phyloP scores from a whole-genome alignment of 2,113 vertebrate genomes.

The Calidris pygmaea region DNA sequence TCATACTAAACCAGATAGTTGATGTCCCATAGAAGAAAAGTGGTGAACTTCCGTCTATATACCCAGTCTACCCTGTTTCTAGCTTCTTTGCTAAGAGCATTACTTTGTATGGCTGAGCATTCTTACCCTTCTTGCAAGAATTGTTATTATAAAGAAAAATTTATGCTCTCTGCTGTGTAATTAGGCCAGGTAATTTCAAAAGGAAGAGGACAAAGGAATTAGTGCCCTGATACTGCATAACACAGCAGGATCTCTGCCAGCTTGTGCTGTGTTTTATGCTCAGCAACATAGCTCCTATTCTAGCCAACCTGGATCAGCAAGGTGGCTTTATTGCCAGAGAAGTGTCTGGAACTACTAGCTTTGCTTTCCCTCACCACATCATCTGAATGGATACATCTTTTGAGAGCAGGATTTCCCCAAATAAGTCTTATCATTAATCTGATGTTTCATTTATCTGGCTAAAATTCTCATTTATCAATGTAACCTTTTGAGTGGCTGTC shows the following conservation, averaged over 20 bases:
- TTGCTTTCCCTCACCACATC: neutral
- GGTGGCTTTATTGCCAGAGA: neutral
- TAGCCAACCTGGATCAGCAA: neutral
- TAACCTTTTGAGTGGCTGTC: neutral
- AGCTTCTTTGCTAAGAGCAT: neutral
- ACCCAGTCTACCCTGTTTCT: neutral
- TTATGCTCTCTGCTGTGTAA: neutral
- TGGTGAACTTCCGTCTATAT: neutral
- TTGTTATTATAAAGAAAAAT: neutral
- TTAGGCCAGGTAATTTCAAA: neutral
- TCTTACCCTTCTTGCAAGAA: neutral
- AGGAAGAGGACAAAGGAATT: neutral
- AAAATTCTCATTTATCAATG: neutral
- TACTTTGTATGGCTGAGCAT: neutral
- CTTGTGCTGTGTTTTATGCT: neutral
- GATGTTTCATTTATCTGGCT: neutral
- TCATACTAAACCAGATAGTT: neutral
- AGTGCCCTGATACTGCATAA: neutral
- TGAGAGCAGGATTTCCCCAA: neutral
- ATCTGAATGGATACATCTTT: neutral
- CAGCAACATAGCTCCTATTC: neutral
- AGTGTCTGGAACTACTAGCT: neutral
- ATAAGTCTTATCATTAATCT: neutral
- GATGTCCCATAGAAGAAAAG: neutral
- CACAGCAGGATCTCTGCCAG: neutral